Evolutionary conservation across 2,888 invertebrate species (phyloP), one percentile per base, ranked within the genome.

Genomic region (Drosophila cognata): DNA sequence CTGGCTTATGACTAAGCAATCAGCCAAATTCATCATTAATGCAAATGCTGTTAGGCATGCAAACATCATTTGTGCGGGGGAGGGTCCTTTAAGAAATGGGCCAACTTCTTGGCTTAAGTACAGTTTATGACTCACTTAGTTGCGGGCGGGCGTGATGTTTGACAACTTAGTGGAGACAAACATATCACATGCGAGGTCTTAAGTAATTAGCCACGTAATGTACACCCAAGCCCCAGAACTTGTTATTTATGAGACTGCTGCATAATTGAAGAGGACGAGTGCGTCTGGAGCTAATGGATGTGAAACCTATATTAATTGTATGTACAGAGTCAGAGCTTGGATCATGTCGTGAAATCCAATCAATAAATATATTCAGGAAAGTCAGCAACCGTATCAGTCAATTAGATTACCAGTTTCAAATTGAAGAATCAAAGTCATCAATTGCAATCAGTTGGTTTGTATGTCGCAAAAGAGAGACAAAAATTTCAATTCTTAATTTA

Each of bases 21-120:
- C 65, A 46, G 25, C 38, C 51, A 63, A 65, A 80, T 73, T 74
- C 84, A 88, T 78, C 87, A 83, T 81, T 81, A 73, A 88, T 82
- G 71, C 85, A 82, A 84, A 77, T 77, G 77, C 66, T 73, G 73
- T 79, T 75, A 81, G 55, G 71, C 69, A 81, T 52, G 73, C 69
- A 74, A 75, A 77, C 82, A 79, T 75, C 72, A 80, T 75, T 82
- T 67, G 29, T 1, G 6, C 11, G 61, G 62, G 46, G 25, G 53
- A 8, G 5, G 1, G 28, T 13, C 33, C 28, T n/a, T n/a, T 2
- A 41, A 52, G 50, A 46, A 51, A 43, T 25, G 29, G 56, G 46
- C 67, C 41, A 58, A 77, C 68, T 68, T 80, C 72, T 72, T 66
- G 65, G 57, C 73, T 63, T 66, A 43, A 66, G 62, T 62, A 65